phyloP scores from a whole-genome alignment of 2,888 invertebrate genomes.

The Podotricha telesiphe region DNA sequence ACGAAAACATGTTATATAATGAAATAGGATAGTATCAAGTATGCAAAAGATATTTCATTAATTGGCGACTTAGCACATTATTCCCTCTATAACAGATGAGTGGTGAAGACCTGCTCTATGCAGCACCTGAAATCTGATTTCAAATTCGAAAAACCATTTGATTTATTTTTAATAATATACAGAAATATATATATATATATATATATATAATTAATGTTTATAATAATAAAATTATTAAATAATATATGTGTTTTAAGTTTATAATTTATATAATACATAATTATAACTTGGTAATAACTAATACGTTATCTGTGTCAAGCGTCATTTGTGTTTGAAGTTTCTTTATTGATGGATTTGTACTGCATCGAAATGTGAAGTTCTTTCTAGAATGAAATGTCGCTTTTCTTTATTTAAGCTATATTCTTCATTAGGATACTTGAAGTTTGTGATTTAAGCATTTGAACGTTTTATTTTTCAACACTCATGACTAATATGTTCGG shows the following conservation, averaged over 20 bases:
- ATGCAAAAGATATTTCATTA: background rate
- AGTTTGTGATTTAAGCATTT: constrained; percentile 19
- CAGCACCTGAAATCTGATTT: background rate
- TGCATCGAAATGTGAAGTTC: constrained; percentile 42
- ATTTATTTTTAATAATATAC: background rate
- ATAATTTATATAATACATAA: background rate
- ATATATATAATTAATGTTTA: background rate
- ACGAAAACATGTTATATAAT: constrained; percentile 6
- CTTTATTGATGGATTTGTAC: constrained; percentile 26
- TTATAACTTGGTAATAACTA: background rate
- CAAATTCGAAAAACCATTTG: background rate
- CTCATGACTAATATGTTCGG: constrained; percentile 84
- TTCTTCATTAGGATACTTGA: constrained; percentile 11
- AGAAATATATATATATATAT: background rate
- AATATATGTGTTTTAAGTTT: background rate
- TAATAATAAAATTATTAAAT: no score
- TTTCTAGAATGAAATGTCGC: constrained; percentile 49
- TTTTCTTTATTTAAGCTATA: constrained; percentile 31
- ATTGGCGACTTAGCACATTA: background rate
- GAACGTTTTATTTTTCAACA: constrained; percentile 14
- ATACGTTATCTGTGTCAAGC: background rate
- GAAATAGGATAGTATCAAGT: background rate
- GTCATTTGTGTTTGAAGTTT: constrained; percentile 32
- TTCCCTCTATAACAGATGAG: background rate
- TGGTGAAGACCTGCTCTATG: background rate